phyloP scores from a whole-genome alignment of 2,888 invertebrate genomes.

The Pachliopta kotzebuea region DNA sequence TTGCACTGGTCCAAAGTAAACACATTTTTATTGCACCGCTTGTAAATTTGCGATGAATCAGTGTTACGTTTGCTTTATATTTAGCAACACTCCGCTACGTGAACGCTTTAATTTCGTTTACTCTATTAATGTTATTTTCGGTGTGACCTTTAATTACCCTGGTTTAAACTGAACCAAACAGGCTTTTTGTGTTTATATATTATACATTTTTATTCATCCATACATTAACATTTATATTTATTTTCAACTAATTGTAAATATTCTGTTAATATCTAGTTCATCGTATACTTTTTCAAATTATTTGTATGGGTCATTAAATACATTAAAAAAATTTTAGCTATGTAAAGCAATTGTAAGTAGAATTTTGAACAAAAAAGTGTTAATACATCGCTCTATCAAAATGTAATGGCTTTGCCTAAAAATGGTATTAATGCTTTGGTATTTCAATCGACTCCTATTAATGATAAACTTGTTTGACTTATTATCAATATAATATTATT shows the following conservation, averaged over 20 bases:
- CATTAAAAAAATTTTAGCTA: neutral
- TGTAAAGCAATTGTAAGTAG: too few relatives aligned
- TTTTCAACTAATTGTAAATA: neutral
- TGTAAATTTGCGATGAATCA: slow-evolving; percentile 56
- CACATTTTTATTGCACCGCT: slow-evolving; percentile 67
- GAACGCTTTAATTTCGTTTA: slow-evolving; percentile 61
- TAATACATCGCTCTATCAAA: too few relatives aligned
- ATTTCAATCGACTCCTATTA: neutral
- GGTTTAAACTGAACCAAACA: neutral
- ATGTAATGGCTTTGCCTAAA: too few relatives aligned
- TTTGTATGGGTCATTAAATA: neutral
- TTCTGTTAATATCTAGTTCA: neutral
- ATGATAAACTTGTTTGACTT: neutral
- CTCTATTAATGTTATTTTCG: slow-evolving; percentile 58
- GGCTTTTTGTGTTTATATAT: neutral
- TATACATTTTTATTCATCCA: neutral
- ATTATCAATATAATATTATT: neutral
- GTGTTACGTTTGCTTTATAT: slow-evolving; percentile 65
- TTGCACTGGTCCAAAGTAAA: slow-evolving; percentile 72
- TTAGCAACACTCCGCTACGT: slow-evolving; percentile 58
- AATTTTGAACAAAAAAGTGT: too few relatives aligned
- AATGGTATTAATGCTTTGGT: too few relatives aligned
- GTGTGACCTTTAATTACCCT: slow-evolving; percentile 40
- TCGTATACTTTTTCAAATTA: neutral
- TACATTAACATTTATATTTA: neutral